Evolutionary conservation across 2,113 vertebrate species (phyloP).

Genomic region (Stigmatopora nigra): DNA sequence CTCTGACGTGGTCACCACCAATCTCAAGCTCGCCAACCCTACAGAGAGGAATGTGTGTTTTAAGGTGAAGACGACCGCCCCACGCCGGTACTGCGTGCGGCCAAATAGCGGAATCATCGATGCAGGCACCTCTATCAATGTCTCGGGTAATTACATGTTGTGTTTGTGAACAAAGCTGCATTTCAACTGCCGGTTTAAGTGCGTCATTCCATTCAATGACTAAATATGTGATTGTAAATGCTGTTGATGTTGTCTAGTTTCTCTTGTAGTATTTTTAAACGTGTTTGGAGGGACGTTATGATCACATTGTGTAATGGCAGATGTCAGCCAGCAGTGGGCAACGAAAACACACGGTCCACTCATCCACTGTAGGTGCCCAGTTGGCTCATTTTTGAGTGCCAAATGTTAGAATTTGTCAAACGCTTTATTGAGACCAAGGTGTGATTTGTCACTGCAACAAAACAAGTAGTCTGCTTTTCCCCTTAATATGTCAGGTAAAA

Average conservation of each 20-base stretch:
- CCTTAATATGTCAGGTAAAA: neutral
- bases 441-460: neutral
- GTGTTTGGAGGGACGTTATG: neutral
- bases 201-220: neutral
- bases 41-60: constrained; percentile 96
- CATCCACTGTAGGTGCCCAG: neutral
- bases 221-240: neutral
- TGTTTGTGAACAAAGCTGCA: neutral
- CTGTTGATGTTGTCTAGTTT: neutral
- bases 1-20: constrained; percentile 94
- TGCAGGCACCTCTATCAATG: constrained; percentile 91
- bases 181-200: neutral
- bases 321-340: constrained; percentile 1
- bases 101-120: constrained; percentile 98
- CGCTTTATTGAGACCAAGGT: neutral
- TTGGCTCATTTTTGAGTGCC: neutral
- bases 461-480: neutral
- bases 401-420: neutral
- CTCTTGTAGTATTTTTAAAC: neutral
- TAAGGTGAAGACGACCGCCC: constrained; percentile 98
- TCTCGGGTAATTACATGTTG: constrained; percentile 78
- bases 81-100: constrained; percentile 94
- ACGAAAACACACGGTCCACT: neutral
- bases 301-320: neutral
- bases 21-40: constrained; percentile 93